Evolutionary conservation across 2,113 vertebrate species (phyloP).

Genomic region (Dasyprocta punctata): DNA sequence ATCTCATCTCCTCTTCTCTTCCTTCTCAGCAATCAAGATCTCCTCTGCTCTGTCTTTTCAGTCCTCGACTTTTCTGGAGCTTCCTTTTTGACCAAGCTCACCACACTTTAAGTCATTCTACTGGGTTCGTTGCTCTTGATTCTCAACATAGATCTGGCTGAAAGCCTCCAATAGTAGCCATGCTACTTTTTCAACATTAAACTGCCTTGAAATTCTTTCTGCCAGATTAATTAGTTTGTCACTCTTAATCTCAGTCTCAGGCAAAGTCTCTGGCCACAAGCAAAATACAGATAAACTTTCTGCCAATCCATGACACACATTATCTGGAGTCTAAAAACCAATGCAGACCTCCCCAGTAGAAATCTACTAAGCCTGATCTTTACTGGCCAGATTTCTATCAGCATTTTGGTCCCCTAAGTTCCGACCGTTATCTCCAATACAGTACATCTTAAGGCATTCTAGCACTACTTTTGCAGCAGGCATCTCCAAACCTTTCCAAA

Average conservation of each 20-base stretch:
- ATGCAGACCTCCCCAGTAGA: not conserved
- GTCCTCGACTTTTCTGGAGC: not conserved
- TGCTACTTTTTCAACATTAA: not conserved
- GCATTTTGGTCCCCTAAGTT: not conserved
- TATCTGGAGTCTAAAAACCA: not conserved
- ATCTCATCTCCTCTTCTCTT: not conserved
- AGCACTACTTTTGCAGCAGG: not conserved
- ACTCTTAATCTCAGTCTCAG: not conserved
- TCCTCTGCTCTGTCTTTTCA: not conserved
- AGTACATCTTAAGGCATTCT: not conserved
- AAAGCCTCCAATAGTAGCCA: not conserved
- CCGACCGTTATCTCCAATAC: not conserved
- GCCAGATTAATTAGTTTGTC: not conserved
- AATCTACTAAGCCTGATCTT: not conserved
- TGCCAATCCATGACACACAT: not conserved
- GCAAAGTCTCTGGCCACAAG: not conserved
- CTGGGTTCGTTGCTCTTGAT: not conserved
- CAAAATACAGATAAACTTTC: not conserved
- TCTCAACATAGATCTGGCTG: not conserved
- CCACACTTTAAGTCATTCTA: not conserved
- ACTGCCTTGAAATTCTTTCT: not conserved
- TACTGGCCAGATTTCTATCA: not conserved
- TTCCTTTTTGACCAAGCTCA: not conserved
- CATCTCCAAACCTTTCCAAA: not conserved
- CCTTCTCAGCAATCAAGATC: not conserved